Conservation (phyloP, 2,888 invertebrate species). For the Synanthedon tipuliformis region DNA sequence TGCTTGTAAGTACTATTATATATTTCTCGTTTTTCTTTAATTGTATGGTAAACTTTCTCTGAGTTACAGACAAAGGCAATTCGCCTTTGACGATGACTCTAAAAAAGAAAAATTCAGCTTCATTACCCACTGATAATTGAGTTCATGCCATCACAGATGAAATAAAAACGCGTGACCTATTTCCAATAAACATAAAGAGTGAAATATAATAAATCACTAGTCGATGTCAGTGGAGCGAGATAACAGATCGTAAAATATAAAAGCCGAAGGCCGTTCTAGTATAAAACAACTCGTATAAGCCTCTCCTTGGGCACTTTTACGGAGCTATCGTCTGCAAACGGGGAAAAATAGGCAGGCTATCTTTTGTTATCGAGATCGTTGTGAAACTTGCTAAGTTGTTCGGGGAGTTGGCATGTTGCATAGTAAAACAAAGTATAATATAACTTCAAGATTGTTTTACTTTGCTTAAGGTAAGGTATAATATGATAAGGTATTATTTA, state of each 20-base stretch:
- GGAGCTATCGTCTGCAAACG: conserved; percentile 15
- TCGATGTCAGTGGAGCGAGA: conserved; percentile 13
- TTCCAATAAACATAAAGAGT: background rate
- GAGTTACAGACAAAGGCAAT: too few relatives aligned
- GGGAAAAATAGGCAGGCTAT: conserved; percentile 19
- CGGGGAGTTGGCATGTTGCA: background rate
- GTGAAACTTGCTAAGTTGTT: background rate
- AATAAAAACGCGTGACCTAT: background rate
- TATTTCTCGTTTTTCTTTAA: too few relatives aligned
- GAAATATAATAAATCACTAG: background rate
- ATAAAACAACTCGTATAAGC: conserved; percentile 21
- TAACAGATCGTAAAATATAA: conserved; percentile 21
- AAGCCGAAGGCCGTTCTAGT: conserved; percentile 13
- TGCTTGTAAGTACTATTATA: too few relatives aligned
- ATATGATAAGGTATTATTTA: too few relatives aligned
- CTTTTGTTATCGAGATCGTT: conserved; percentile 5
- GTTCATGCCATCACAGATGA: background rate
- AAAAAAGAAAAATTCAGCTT: background rate
- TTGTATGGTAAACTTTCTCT: too few relatives aligned
- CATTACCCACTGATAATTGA: background rate
- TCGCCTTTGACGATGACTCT: too few relatives aligned
- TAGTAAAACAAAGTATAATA: background rate
- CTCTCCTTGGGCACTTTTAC: conserved; percentile 23
- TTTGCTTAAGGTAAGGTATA: too few relatives aligned
- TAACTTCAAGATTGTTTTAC: too few relatives aligned